Conservation (phyloP, 2,888 invertebrate genomes). For the Harpalus rufipes region DNA sequence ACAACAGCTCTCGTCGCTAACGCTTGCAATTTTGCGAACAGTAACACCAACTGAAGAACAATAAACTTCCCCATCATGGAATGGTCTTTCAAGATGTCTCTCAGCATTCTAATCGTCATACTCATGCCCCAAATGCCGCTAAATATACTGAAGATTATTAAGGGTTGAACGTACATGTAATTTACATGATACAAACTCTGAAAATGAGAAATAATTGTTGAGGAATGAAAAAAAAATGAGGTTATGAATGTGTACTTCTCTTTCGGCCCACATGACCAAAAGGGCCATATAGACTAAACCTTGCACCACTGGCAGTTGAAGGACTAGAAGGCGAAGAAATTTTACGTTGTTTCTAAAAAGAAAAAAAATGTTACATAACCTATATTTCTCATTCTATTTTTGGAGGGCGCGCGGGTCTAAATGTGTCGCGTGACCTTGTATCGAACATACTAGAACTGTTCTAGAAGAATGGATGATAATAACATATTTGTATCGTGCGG, state of each 20-base stretch:
- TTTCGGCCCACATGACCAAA: slow-evolving; percentile 82
- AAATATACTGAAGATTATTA: slow-evolving; percentile 83
- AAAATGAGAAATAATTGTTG: slow-evolving; percentile 52
- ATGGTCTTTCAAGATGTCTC: slow-evolving; percentile 76
- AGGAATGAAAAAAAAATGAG: background rate
- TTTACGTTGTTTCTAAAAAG: slow-evolving; percentile 78
- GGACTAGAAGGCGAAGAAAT: slow-evolving; percentile 80
- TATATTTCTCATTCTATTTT: too few species aligned
- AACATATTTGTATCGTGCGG: too few species aligned
- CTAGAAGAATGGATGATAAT: too few species aligned
- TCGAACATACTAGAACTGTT: too few species aligned
- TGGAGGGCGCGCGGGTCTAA: too few species aligned
- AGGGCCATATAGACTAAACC: slow-evolving; percentile 81
- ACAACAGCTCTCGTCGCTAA: slow-evolving; percentile 80
- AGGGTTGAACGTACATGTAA: slow-evolving; percentile 83
- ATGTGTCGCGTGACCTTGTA: too few species aligned
- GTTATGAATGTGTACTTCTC: slow-evolving; percentile 78
- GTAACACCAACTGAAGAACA: slow-evolving; percentile 82
- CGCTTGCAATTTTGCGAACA: slow-evolving; percentile 85
- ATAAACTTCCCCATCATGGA: slow-evolving; percentile 79
- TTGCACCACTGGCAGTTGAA: slow-evolving; percentile 86
- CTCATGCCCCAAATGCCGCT: slow-evolving; percentile 85
- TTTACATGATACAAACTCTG: slow-evolving; percentile 81
- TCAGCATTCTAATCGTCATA: slow-evolving; percentile 81
- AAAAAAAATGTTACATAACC: background rate